Evolutionary conservation across 2,797 vertebrate genomes (phyloP).

Genomic region (Mormyrops attenuatus): DNA sequence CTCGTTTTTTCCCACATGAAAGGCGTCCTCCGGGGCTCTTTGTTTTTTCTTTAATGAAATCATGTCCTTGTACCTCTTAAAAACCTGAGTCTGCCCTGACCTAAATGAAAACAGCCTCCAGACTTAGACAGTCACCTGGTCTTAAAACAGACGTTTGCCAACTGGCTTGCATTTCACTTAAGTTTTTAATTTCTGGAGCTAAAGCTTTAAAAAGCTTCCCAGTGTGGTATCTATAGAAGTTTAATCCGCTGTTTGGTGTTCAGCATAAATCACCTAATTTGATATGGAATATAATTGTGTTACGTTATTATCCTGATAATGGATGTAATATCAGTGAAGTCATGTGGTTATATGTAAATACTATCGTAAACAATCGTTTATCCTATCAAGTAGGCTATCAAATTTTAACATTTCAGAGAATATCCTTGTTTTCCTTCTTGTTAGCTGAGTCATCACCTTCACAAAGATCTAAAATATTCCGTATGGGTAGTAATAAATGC

Average conservation of each 20-base stretch:
- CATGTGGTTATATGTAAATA: not conserved
- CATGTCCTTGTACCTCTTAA: slow-evolving; percentile 13
- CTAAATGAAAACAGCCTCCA: slow-evolving; percentile 46
- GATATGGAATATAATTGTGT: not conserved
- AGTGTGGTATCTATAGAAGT: not conserved
- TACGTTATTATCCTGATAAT: not conserved
- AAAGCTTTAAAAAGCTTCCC: not conserved
- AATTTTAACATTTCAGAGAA: slow-evolving; percentile 1
- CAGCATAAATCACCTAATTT: not conserved
- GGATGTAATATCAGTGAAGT: not conserved
- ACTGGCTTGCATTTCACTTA: slow-evolving; percentile 15
- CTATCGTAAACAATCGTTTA: not conserved
- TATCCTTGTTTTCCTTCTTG: not conserved
- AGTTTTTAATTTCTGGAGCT: not conserved
- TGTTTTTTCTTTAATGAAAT: slow-evolving; percentile 19
- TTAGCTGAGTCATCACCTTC: slow-evolving; percentile 6
- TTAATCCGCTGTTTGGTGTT: not conserved
- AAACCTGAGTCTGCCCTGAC: slow-evolving; percentile 41
- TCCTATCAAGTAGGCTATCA: not conserved
- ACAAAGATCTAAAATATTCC: not conserved
- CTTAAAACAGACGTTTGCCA: slow-evolving; percentile 33
- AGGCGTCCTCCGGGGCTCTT: not conserved
- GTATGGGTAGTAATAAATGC: not conserved
- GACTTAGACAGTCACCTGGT: slow-evolving; percentile 45
- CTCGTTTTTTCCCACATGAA: not conserved